Base-by-base conservation (phyloP, 2,113 vertebrate genomes). In the Phoenicopterus ruber region DNA sequence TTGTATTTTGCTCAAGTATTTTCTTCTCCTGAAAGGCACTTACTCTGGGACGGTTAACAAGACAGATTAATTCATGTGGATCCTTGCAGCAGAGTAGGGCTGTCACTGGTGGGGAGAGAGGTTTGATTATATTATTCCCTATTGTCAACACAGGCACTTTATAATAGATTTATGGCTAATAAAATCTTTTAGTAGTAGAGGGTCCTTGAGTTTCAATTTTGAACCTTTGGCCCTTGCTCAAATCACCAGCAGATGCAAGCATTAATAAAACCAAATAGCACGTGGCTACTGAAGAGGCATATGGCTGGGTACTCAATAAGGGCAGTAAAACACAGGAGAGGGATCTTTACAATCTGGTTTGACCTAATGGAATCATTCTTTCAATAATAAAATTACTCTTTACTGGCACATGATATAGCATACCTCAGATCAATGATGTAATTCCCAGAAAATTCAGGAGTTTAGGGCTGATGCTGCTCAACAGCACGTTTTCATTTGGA, bases 171-270 rank as follows among this genome's bases (percentile, higher is more conserved):
- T 91, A 96, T 93, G 94, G 84, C 93, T 70, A 94, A 93, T 97
- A 95, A 97, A 97, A 96, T 94, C 86, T 93, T 96, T 91, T 85
- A 95, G 93, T 77, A 80, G 77, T 52, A 73, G 86, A 94, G 94
- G 94, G 89, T 97, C 94, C 94, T 96, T 94, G 84, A 97, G 94
- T 95, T 96, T 84, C 94, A 78, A 94, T 97, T 94, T 92, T 93
- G 93, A 94, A 96, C 94, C 96, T 95, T 94, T 96, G 95, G 89
- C 94, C 95, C 91, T 79, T 46, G 78, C 81, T 97, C 84, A 95
- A 96, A 97, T 95, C 93, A 82, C 83, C 74, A 61, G 95, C 96
- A 95, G 94, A 96, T 89, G 91, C 78, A 29, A 49, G 78, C 94
- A 96, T 93, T 94, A 94, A 96, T 96, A 94, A 95, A 97, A 93